Base-by-base conservation (phyloP, 2,888 invertebrate genomes). In the Synergus itoensis region DNA sequence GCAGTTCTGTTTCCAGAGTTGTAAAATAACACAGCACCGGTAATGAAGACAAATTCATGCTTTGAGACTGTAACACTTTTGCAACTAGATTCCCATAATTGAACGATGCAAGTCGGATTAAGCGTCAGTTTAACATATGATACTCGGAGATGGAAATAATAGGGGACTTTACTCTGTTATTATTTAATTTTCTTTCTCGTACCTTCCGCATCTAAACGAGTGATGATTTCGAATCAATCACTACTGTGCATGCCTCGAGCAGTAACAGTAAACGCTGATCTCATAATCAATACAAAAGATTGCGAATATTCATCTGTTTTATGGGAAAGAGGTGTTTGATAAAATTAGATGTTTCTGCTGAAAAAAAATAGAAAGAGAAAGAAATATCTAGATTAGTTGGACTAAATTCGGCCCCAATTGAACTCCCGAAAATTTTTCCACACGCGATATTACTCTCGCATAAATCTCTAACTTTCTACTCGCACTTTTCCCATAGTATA, bases 391-490 rank as follows among this genome's bases (percentile, higher is more conserved):
- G n/a, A 21, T 21, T 21, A 21, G 1, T 21, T 21, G 21, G 21
- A 21, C 1, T 21, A 21, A 21, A 1, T 21, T 21, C 21, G 21
- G 21, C 21, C 28, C 28, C 3, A 28, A 28, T 28, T 28, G 28
- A 28, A 28, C 28, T 28, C 28, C 28, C 28, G 28, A 28, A 28
- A 28, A 28, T 28, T 2, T 28, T 28, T 28, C 28, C 28, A 28
- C 28, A 28, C 28, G 3, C 3, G 28, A 28, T 28, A 28, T 36
- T 73, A 21, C 48, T 73, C 73, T 53, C 48, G 1, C 28, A 53
- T 9, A 73, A 53, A 53, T 73, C n/a, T 53, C 48, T 9, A 45
- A 48, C 69, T 69, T 69, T 69, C 69, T 69, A 53, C 14, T 73
- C n/a, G 48, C 28, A 53, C 36, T 53, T 73, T 73, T 73, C 36